These are phyloP conservation scores for Trogon melanurus DNA, from an alignment of 2,113 vertebrate species.

Conservation along the genomic window DNA sequence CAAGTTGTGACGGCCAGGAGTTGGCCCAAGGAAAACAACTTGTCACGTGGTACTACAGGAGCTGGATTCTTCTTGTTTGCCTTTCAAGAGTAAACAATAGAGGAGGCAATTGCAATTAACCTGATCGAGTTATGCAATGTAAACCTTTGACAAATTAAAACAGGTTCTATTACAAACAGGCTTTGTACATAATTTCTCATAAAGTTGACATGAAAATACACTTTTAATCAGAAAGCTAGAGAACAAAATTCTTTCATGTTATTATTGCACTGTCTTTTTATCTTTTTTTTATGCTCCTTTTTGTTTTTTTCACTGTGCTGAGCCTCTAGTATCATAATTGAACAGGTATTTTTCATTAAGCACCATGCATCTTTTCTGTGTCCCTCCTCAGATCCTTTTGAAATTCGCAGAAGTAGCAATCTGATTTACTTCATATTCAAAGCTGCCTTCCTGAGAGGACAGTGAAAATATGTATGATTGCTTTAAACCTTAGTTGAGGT, in stretches of 20 bases:
- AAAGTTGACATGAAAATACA: conserved; percentile 54
- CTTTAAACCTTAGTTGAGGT: conserved; percentile 63
- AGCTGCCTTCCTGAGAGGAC: conserved; percentile 50
- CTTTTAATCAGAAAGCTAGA: conserved; percentile 70
- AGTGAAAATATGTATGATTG: conserved; percentile 41
- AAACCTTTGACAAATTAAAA: conserved; percentile 61
- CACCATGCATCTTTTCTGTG: conserved; percentile 15
- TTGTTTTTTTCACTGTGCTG: conserved; percentile 8
- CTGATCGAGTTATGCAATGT: neutral
- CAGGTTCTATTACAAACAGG: conserved; percentile 11
- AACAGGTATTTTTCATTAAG: conserved; percentile 71
- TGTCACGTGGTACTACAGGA: neutral
- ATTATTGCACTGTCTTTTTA: conserved; percentile 46
- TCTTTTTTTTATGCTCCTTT: conserved; percentile 15
- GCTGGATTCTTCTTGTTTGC: neutral
- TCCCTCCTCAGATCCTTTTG: conserved; percentile 36
- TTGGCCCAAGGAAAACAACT: neutral
- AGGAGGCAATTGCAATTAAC: conserved; percentile 47
- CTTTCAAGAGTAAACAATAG: conserved; percentile 25
- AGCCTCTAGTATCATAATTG: conserved; percentile 33
- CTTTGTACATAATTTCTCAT: conserved; percentile 59
- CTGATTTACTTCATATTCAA: conserved; percentile 54
- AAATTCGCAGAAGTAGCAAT: conserved; percentile 47
- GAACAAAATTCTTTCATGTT: conserved; percentile 70
- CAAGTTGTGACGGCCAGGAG: neutral